Evolutionary conservation across 1,140 invertebrate genomes (phyloP).

Genomic region (Heliconius eleuchia): DNA sequence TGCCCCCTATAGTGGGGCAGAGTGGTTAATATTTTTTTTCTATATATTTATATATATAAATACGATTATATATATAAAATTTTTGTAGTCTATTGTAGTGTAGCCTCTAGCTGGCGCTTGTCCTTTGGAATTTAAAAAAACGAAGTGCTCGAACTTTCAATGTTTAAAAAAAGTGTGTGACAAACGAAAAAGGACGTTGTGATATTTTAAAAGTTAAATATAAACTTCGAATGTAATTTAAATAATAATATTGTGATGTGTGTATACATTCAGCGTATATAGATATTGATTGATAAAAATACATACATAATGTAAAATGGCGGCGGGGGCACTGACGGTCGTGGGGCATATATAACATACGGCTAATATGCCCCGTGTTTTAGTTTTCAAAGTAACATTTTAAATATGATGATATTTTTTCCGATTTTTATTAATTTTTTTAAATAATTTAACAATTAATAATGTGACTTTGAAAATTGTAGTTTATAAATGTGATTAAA

Average conservation of each 20-base stretch:
- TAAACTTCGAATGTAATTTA: slow-evolving; percentile 58
- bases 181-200: slow-evolving; percentile 64
- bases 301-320: slow-evolving; percentile 29
- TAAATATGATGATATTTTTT: neutral
- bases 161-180: slow-evolving; percentile 43
- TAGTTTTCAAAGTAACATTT: slow-evolving; percentile 6
- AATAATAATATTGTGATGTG: slow-evolving; percentile 47
- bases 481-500: slow-evolving; percentile 5
- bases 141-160: slow-evolving; percentile 36
- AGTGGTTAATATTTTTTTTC: slow-evolving; percentile 32
- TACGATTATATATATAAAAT: neutral
- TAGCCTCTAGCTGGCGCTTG: slow-evolving; percentile 15
- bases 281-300: slow-evolving; percentile 48
- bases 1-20: slow-evolving; percentile 18
- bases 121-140: slow-evolving; percentile 14
- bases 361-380: neutral
- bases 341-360: neutral
- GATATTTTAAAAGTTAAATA: slow-evolving; percentile 46
- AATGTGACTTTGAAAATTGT: slow-evolving; percentile 7
- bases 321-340: slow-evolving; percentile 30
- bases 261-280: slow-evolving; percentile 58
- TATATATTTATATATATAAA: slow-evolving; percentile 13
- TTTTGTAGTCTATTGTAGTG: slow-evolving; percentile 7
- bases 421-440: neutral
- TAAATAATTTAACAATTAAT: neutral